Evolutionary conservation across 64 coral and sea anemone species (phyloP).

Genomic region (Porites lutea): DNA sequence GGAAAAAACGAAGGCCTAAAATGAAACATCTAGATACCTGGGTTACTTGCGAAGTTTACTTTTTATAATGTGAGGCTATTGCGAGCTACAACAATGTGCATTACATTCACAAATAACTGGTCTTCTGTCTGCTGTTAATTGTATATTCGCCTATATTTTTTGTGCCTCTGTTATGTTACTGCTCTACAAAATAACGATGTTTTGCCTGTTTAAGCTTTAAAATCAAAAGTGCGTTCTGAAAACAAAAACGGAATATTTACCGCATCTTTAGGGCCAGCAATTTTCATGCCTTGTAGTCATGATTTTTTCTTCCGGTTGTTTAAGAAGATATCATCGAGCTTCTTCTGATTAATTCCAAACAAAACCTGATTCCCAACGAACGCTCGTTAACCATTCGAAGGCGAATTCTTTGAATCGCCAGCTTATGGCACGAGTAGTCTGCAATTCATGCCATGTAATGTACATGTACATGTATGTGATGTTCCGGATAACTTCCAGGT

Average conservation of each 20-base stretch:
- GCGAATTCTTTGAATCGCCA: background rate
- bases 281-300: background rate
- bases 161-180: too few species aligned
- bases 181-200: too few species aligned
- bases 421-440: background rate
- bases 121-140: too few species aligned
- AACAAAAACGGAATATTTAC: background rate
- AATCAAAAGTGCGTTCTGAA: background rate
- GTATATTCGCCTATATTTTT: too few species aligned
- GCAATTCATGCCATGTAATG: background rate
- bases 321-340: background rate
- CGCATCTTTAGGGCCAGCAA: background rate
- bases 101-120: too few species aligned
- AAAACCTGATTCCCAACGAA: background rate
- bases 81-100: too few species aligned
- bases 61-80: too few species aligned
- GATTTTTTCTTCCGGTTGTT: background rate
- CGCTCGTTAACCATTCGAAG: background rate
- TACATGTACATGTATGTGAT: constrained; percentile 5
- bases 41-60: too few species aligned
- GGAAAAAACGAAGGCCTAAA: too few species aligned
- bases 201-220: background rate
- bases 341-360: background rate
- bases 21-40: too few species aligned
- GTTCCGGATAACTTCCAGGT: constrained; percentile 1